Evolutionary conservation across 2,888 invertebrate genomes (phyloP), one percentile per base, ranked within the genome.

Genomic region (Encarsia formosa): DNA sequence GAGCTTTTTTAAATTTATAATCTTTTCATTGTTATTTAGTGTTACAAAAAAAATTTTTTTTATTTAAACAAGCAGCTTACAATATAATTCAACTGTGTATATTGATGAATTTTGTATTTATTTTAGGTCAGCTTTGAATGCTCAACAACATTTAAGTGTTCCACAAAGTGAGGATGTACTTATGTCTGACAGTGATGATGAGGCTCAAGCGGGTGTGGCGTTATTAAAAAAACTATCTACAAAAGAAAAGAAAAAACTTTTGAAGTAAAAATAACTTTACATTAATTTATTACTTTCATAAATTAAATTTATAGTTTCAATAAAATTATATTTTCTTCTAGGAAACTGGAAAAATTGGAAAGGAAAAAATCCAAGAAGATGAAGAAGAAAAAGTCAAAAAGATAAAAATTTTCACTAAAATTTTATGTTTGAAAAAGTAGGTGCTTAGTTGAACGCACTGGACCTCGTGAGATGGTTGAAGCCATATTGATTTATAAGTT

Each of bases 211-310:
- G 20, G 20, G 9, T 9, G n/a, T 85, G 18, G 85, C 88, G 54
- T 87, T 95, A 61, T 77, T 96, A 5, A 91, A 89, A 69, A 86
- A 90, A 1, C 75, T 96, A 15, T 85, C 87, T 5, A 88, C 85
- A 57, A 90, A 92, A 65, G 92, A 96, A 68, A 96, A 96, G 74
- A 86, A 91, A 63, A 91, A 91, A 66, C 75, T 96, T 16, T 76
- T 96, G n/a, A 93, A 86, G 87, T 87, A 78, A 76, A 19, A 41
- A 40, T 32, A 15, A 11, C 35, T 26, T 40, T 29, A 16, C 44
- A 49, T 15, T 29, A 43, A 54, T 32, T 47, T 20, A 22, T 18
- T 50, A 38, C 26, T 43, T 59, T 60, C 24, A 22, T n/a, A 32
- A 15, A 24, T 42, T n/a, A 32, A 15, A 24, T 42, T 43, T 34